A percentile compares a stretch with the other conserved stretches of the same genome.
These are phyloP conservation scores for Poecilus cupreus DNA, from an alignment of 2,888 invertebrate species.

Conservation along the genomic window DNA sequence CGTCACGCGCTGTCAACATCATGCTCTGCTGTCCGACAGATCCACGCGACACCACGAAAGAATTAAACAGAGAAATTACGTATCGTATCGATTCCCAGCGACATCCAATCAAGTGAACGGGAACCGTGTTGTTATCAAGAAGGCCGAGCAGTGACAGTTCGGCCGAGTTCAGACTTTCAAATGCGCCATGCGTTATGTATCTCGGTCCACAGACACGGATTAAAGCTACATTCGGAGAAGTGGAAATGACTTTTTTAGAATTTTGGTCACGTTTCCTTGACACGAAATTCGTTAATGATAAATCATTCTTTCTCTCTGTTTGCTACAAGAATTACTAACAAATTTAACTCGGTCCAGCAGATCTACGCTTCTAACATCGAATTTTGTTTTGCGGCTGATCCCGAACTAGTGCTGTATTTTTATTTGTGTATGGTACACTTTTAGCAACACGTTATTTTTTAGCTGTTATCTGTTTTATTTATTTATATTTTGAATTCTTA, in stretches of 20 bases:
- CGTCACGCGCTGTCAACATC: slow-evolving; percentile 12
- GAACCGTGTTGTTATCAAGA: neutral
- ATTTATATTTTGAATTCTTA: too few species aligned
- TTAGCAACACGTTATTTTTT: too few species aligned
- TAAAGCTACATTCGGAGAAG: neutral
- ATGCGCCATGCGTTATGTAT: slow-evolving; percentile 39
- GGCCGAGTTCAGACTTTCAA: slow-evolving; percentile 6
- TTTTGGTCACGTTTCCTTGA: slow-evolving; percentile 36
- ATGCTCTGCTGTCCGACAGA: neutral
- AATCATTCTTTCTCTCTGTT: slow-evolving; percentile 42
- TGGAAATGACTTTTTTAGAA: slow-evolving; percentile 25
- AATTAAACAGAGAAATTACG: neutral
- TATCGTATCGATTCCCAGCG: neutral
- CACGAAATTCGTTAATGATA: slow-evolving; percentile 44
- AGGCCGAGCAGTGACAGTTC: neutral
- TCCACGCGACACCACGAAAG: too few species aligned
- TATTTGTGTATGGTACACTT: too few species aligned
- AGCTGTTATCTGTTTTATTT: too few species aligned
- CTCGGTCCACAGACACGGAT: slow-evolving; percentile 10
- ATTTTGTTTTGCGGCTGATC: too few species aligned
- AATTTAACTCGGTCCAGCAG: slow-evolving; percentile 18
- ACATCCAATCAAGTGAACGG: slow-evolving; percentile 47
- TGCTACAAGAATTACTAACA: slow-evolving; percentile 39
- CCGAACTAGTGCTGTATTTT: too few species aligned
- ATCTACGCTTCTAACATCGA: neutral